phyloP scores from a whole-genome alignment of 2,888 invertebrate species.

The Caenorhabditis becei region DNA sequence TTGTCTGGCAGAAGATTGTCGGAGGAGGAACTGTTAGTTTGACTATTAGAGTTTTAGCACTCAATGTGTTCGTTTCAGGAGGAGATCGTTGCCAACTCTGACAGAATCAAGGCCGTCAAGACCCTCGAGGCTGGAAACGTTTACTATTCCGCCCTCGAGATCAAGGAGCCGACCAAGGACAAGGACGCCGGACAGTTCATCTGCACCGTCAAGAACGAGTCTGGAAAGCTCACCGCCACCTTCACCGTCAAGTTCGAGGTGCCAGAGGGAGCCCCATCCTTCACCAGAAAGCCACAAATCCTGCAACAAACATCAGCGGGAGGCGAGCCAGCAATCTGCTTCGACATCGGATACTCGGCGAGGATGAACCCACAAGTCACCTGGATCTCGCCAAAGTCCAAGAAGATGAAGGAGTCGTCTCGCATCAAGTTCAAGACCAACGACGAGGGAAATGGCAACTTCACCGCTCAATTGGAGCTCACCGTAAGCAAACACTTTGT shows the following conservation, averaged over 20 bases:
- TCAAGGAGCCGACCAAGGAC: constrained; percentile 91
- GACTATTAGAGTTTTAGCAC: neutral
- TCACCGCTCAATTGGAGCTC: constrained; percentile 74
- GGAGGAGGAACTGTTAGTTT: constrained; percentile 55
- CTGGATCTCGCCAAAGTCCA: constrained; percentile 82
- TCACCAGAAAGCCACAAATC: constrained; percentile 82
- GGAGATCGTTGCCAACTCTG: constrained; percentile 84
- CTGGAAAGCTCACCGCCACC: constrained; percentile 82
- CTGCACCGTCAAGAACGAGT: constrained; percentile 82
- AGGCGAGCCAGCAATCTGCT: constrained; percentile 82
- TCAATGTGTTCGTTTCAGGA: constrained; percentile 24
- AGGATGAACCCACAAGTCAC: constrained; percentile 81
- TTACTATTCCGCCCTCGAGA: constrained; percentile 81
- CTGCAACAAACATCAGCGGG: constrained; percentile 81
- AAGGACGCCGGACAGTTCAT: constrained; percentile 82
- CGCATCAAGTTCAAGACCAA: constrained; percentile 80
- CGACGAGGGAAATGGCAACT: constrained; percentile 58
- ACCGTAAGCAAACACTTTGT: constrained; percentile 70
- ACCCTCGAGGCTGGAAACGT: constrained; percentile 76
- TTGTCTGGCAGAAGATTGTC: constrained; percentile 90
- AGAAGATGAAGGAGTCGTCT: constrained; percentile 82
- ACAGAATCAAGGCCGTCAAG: constrained; percentile 80
- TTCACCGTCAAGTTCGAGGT: constrained; percentile 82
- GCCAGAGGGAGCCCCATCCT: constrained; percentile 82
- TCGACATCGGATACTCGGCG: constrained; percentile 82